Evolutionary conservation across 2,888 invertebrate species (phyloP).

Genomic region (Drosophila anceps): DNA sequence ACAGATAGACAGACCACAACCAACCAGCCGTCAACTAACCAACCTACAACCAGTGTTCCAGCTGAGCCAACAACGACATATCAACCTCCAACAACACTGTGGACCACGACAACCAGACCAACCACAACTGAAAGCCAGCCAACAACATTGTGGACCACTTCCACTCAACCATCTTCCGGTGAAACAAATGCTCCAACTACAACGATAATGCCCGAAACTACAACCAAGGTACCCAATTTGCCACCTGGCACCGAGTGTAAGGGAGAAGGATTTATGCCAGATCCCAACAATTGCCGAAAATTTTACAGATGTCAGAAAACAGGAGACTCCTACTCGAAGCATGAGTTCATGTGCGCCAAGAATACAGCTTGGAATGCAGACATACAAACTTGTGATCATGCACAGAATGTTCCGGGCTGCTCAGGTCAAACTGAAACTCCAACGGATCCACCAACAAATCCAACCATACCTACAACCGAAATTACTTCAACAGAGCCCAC

Average conservation of each 20-base stretch:
- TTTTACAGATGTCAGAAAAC: constrained; percentile 88
- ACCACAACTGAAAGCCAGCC: constrained; percentile 25
- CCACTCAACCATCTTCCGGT: constrained; percentile 23
- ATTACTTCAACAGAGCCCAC: constrained; percentile 42
- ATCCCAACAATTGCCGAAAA: constrained; percentile 87
- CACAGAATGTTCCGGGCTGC: constrained; percentile 82
- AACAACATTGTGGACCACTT: constrained; percentile 21
- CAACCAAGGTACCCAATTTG: constrained; percentile 76
- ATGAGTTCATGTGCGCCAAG: constrained; percentile 88
- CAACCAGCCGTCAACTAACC: constrained; percentile 1
- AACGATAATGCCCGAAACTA: constrained; percentile 59
- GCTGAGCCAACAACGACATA: constrained; percentile 26
- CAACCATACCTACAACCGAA: constrained; percentile 20
- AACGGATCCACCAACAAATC: constrained; percentile 45
- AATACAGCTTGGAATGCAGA: constrained; percentile 90
- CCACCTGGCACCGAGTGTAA: constrained; percentile 85
- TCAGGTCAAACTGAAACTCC: constrained; percentile 65
- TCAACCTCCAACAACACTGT: constrained; percentile 14
- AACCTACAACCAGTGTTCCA: constrained; percentile 9
- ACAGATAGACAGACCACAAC: constrained; percentile 16
- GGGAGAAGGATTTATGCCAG: constrained; percentile 88
- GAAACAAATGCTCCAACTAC: constrained; percentile 47
- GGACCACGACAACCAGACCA: constrained; percentile 34
- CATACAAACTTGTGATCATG: constrained; percentile 88
- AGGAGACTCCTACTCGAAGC: constrained; percentile 83